Evolutionary conservation across 2,797 vertebrate genomes (phyloP), one percentile per base, ranked within the genome.

Genomic region (Cetoscarus ocellatus): DNA sequence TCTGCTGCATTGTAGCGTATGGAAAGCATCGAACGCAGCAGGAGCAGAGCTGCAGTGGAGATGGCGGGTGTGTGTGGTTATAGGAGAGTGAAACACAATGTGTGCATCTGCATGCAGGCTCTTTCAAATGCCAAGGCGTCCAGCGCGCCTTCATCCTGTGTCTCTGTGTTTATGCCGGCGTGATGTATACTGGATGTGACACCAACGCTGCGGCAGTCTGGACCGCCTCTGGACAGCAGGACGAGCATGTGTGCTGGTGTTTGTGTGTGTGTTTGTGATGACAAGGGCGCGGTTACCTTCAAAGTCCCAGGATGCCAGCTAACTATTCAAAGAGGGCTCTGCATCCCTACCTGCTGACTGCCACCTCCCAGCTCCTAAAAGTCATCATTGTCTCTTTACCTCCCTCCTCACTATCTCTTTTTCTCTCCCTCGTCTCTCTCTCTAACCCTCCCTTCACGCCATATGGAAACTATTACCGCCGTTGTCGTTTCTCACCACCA

Each of bases 221-320:
- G 82, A 85, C 86, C 82, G 55, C 89, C 87, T 85, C 84, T 39
- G 89, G 90, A 87, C 83, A 85, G 50, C 15, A 34, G 65, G 58
- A 39, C 43, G 71, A 2, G 75, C 34, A 19, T 69, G 83, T 64
- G 45, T 8, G 74, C 27, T 54, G 43, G 56, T 67, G 61, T 63
- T 39, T 61, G 27, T 61, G 63, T 17, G 48, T 50, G 67, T 47
- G 43, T 40, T 61, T 43, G 64, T 19, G 63, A 80, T 78, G 91
- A 90, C 93, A 93, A 95, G 93, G 92, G 92, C 91, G 49, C 81
- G 1, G 86, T 89, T 93, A 92, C 93, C 91, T 94, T 93, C 91
- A 91, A 83, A 90, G 86, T 92, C 91, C 91, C 91, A 90, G 75
- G 82, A 77, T 82, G 76, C 88, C 86, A 47, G 63, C 76, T 83